Evolutionary conservation across 2,797 vertebrate genomes (phyloP), one percentile per base, ranked within the genome.

Genomic region (Tapirus indicus): DNA sequence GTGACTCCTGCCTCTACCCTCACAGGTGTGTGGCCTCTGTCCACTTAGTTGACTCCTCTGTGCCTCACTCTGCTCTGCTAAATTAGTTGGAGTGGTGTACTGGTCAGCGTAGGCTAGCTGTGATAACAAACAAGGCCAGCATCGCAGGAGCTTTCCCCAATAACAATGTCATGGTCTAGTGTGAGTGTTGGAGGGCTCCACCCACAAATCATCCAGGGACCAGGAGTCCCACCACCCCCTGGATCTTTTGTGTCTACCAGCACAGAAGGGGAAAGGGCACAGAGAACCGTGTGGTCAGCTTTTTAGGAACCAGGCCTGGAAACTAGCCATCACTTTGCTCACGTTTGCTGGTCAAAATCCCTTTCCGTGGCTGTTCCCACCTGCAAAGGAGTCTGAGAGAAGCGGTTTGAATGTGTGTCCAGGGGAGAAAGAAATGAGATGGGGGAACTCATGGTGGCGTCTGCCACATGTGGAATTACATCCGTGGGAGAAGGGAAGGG

Each of bases 371-470:
- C 91, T 20, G 62, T 12, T 2, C 18, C n/a, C 35, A 16, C 72
- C 11, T 23, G 6, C 5, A 8, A 1, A 35, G 32, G 18, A 32
- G 9, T 8, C 86, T 44, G 62, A 38, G 72, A 38, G 49, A 38
- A 41, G 14, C 2, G 0, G 25, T 41, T 11, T 41, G 14, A 29
- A 16, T 3, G 2, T 1, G 4, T 74, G 49, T 47, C 88, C 52
- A 16, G 8, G 44, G 49, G 29, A 8, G 47, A 56, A 78, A 44
- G 10, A 16, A 7, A n/a, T 1, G 1, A 35, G 62, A 9, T 3
- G 17, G 68, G 35, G n/a, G 35, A 27, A 6, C n/a, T 25, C 35
- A 0, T 0, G 0, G 2, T 1, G 18, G 54, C 4, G 0, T 71
- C 77, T 79, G 80, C 62, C 68, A 18, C 27, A 0, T 0, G 5